These are phyloP conservation scores for Leuciscus idus DNA, from an alignment of 2,113 vertebrate genomes.

Conservation along the genomic window DNA sequence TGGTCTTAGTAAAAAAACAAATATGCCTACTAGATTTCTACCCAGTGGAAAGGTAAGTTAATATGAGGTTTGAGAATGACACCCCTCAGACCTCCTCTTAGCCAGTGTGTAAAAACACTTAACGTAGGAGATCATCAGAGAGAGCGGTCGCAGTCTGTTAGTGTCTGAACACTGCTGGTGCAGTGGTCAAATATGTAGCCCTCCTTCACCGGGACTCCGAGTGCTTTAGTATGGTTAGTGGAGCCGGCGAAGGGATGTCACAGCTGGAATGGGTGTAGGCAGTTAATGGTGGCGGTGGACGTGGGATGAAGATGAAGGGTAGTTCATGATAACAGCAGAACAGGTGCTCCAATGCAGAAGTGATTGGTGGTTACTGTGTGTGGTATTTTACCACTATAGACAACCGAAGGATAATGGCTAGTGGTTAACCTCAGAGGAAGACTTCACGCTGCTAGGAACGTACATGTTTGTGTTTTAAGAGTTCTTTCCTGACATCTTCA, in stretches of 20 bases:
- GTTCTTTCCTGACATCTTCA: constrained; percentile 94
- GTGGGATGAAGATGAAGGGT: constrained; percentile 37
- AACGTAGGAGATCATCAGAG: constrained; percentile 2
- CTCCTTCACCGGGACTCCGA: constrained; percentile 69
- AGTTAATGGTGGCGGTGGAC: constrained; percentile 46
- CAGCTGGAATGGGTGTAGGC: constrained; percentile 57
- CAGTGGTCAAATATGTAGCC: constrained; percentile 49
- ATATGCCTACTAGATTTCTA: constrained; percentile 65
- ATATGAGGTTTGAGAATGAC: constrained; percentile 65
- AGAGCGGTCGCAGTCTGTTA: constrained; percentile 51
- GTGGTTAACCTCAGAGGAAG: constrained; percentile 62
- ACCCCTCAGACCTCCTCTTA: constrained; percentile 48
- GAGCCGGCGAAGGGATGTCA: constrained; percentile 62
- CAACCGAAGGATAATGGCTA: constrained; percentile 62
- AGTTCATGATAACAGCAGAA: constrained; percentile 52
- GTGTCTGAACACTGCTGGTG: constrained; percentile 47
- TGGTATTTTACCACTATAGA: constrained; percentile 56
- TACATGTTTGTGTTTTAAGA: constrained; percentile 78
- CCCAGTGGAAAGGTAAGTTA: constrained; percentile 64
- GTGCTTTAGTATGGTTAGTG: constrained; percentile 81
- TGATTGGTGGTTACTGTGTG: constrained; percentile 55
- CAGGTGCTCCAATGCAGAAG: constrained; percentile 51
- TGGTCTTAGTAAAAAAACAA: constrained; percentile 70
- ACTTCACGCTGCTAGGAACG: constrained; percentile 57
- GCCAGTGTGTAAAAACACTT: constrained; percentile 49